These are phyloP conservation scores for Aleadryas rufinucha DNA, from an alignment of 2,113 vertebrate genomes.

Conservation along the genomic window DNA sequence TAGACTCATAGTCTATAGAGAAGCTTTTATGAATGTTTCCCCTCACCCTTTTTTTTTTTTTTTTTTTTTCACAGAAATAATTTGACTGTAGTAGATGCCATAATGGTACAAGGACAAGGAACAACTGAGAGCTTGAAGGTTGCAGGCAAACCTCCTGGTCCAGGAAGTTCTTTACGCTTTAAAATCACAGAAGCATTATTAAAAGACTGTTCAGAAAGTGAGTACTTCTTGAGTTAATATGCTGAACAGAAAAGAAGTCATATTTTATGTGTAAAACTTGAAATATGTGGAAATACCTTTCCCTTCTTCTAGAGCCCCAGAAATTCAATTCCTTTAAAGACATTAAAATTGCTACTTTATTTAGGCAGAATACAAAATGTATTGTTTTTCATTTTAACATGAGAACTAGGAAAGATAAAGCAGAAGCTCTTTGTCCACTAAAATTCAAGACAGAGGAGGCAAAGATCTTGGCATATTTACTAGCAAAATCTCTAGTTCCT, in stretches of 20 bases:
- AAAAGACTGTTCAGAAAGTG: constrained; percentile 96
- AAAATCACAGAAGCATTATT: constrained; percentile 95
- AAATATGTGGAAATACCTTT: neutral
- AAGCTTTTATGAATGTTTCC: neutral
- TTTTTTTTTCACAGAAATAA: constrained; percentile 83
- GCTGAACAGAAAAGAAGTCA: neutral
- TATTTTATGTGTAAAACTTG: neutral
- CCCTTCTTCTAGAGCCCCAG: neutral
- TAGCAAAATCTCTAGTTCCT: neutral
- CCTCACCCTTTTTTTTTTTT: neutral
- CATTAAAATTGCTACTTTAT: neutral
- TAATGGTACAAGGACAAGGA: constrained; percentile 90
- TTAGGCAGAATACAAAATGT: neutral
- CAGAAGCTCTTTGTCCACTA: neutral
- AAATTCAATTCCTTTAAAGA: neutral
- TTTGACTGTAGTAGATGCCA: constrained; percentile 90
- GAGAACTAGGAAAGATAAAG: neutral
- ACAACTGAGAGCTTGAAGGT: constrained; percentile 89
- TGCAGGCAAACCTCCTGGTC: constrained; percentile 88
- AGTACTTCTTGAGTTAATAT: constrained; percentile 57
- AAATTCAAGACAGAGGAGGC: neutral
- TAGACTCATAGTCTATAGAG: neutral
- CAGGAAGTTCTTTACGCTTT: constrained; percentile 90
- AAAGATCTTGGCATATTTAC: neutral
- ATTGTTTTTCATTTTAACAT: neutral